Evolutionary conservation across 1,140 invertebrate genomes (phyloP).

Genomic region (Zaprionus taronus): DNA sequence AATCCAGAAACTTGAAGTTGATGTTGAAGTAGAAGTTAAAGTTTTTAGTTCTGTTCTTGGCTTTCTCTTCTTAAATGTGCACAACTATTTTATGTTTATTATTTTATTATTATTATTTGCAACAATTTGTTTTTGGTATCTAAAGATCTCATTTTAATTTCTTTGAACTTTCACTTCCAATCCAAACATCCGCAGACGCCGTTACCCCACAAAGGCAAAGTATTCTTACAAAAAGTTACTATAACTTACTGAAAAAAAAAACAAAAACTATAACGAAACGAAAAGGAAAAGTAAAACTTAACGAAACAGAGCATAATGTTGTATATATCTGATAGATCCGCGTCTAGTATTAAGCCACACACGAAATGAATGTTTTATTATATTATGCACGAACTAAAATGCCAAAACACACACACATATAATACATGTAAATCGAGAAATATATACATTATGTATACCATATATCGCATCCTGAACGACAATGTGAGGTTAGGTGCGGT

Average conservation of each 20-base stretch:
- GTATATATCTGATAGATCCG: conserved; percentile 52
- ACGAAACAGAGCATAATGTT: conserved; percentile 46
- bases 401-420: conserved; percentile 61
- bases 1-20: not conserved
- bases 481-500: conserved; percentile 8
- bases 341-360: conserved; percentile 49
- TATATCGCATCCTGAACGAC: not conserved
- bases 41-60: conserved; percentile 2
- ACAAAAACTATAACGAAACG: conserved; percentile 7
- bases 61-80: not conserved
- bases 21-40: conserved; percentile 18
- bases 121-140: conserved; percentile 68
- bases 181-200: conserved; percentile 64
- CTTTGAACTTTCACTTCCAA: conserved; percentile 56
- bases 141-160: conserved; percentile 79
- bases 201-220: conserved; percentile 53
- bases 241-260: conserved; percentile 21
- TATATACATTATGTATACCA: not conserved
- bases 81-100: conserved; percentile 23
- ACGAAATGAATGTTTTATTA: conserved; percentile 46
- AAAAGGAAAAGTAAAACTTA: conserved; percentile 33
- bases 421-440: not conserved
- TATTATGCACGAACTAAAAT: conserved; percentile 73
- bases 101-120: conserved; percentile 32
- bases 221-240: conserved; percentile 73